Conservation (phyloP, 2,797 vertebrate genomes). For the Amniataba percoides region DNA sequence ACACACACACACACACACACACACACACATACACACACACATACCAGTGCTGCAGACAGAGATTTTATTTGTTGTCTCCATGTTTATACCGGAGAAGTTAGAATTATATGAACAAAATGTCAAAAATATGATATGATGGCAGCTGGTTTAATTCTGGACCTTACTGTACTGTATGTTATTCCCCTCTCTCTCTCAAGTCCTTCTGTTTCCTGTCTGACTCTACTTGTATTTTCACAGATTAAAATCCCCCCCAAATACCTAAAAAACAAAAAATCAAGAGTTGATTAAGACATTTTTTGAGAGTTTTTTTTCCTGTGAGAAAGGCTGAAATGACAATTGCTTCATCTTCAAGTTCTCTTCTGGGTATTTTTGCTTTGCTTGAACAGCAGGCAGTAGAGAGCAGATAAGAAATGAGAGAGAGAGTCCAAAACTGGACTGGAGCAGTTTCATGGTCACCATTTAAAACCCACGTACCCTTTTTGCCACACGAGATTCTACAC, state of each 20-base stretch:
- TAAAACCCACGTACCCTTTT: not conserved
- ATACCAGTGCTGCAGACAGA: too few species aligned
- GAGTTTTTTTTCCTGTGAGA: not conserved
- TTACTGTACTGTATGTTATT: not conserved
- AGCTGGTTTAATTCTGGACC: not conserved
- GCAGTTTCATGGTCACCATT: not conserved
- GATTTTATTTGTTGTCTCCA: too few species aligned
- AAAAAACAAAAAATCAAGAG: not conserved
- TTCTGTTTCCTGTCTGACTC: not conserved
- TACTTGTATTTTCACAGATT: not conserved
- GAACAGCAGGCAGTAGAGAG: not conserved
- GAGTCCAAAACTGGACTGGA: not conserved
- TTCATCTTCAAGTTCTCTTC: not conserved
- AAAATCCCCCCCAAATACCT: not conserved
- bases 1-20: slow-evolving; percentile 11
- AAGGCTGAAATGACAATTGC: not conserved
- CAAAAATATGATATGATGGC: not conserved
- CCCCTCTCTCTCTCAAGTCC: not conserved
- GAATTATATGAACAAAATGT: not conserved
- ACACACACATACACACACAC: too few species aligned
- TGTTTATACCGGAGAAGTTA: too few species aligned
- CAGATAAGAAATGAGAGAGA: not conserved
- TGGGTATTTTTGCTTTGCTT: not conserved
- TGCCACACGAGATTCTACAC: not conserved
- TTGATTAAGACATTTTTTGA: not conserved